phyloP scores from a whole-genome alignment of 2,888 invertebrate species.

The Hypomecis punctinalis region DNA sequence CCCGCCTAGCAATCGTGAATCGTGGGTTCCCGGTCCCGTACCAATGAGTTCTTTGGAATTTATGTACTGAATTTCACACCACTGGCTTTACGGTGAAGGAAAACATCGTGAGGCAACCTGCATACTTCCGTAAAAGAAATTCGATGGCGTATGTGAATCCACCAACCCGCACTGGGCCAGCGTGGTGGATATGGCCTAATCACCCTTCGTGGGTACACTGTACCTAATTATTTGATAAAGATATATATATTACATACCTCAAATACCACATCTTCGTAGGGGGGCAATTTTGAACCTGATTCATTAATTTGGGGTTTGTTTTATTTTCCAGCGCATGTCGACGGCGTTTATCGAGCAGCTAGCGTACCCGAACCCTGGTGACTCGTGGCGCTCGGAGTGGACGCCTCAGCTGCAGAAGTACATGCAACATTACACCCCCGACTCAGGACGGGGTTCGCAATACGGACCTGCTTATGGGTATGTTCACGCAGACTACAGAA shows the following conservation, averaged over 20 bases:
- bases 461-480: constrained; percentile 80
- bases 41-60: too few relatives aligned
- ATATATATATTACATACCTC: neutral
- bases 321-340: constrained; percentile 73
- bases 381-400: constrained; percentile 84
- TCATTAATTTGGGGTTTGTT: constrained; percentile 1
- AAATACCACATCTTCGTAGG: neutral
- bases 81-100: too few relatives aligned
- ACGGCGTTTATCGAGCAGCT: constrained; percentile 81
- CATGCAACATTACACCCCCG: constrained; percentile 82
- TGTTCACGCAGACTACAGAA: constrained; percentile 22
- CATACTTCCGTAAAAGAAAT: too few relatives aligned
- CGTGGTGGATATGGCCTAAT: too few relatives aligned
- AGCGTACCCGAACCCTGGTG: constrained; percentile 80
- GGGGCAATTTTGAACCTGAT: neutral
- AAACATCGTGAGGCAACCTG: too few relatives aligned
- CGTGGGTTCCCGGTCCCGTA: too few relatives aligned
- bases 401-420: constrained; percentile 81
- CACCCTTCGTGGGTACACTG: too few relatives aligned
- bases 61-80: too few relatives aligned
- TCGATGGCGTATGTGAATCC: too few relatives aligned
- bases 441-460: constrained; percentile 81
- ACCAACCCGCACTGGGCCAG: too few relatives aligned
- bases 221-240: too few relatives aligned
- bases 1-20: too few relatives aligned